These are phyloP conservation scores for Procambarus clarkii DNA, from an alignment of 1,140 invertebrate genomes.

Conservation along the genomic window DNA sequence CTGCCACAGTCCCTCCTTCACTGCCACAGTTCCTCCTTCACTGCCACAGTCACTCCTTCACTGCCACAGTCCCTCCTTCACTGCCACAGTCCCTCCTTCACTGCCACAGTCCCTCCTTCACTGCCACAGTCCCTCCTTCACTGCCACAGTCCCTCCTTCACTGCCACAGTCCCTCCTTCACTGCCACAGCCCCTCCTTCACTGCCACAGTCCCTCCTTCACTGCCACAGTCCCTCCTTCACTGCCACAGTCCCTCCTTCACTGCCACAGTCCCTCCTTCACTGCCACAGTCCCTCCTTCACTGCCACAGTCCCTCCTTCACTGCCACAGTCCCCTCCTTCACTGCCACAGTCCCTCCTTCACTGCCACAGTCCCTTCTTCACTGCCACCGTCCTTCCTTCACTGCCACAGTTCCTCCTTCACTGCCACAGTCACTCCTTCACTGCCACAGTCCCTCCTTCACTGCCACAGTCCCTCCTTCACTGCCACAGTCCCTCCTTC, in stretches of 20 bases:
- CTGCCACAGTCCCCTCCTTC: not conserved
- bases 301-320: not conserved
- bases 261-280: no score
- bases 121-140: not conserved
- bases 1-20: no score
- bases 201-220: not conserved
- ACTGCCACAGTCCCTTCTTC: not conserved
- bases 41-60: no score
- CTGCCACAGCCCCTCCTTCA: not conserved
- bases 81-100: not conserved
- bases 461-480: no score
- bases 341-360: not conserved
- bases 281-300: not conserved
- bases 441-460: no score
- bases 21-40: no score
- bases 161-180: not conserved
- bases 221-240: not conserved
- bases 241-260: not conserved
- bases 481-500: no score
- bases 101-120: not conserved
- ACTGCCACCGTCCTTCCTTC: not conserved
- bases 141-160: not conserved
- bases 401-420: not conserved
- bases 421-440: not conserved
- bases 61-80: no score